Conservation (phyloP, 1,140 invertebrate genomes). For the Drosophila burlai region DNA sequence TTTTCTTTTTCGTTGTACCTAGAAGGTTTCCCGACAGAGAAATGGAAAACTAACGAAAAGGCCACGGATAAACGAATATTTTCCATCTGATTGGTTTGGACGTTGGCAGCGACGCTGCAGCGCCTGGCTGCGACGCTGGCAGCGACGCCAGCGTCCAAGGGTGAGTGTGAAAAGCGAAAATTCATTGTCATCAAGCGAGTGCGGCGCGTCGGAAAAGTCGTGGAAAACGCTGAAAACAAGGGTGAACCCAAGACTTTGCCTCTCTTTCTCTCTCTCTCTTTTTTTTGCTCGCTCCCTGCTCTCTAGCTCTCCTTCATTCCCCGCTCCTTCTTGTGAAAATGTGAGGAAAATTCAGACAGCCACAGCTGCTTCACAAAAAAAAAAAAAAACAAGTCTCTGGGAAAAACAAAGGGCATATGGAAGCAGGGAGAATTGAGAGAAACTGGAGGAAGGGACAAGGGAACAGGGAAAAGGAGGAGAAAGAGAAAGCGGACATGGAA, state of each 20-base stretch:
- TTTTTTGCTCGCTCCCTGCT: not conserved
- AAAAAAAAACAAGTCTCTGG: slow-evolving; percentile 19
- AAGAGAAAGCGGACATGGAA: not conserved
- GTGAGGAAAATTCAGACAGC: slow-evolving; percentile 39
- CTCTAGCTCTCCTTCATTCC: not conserved
- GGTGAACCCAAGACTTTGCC: slow-evolving; percentile 31
- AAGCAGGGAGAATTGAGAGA: not conserved
- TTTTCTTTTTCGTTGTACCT: not conserved
- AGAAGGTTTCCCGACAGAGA: slow-evolving; percentile 27
- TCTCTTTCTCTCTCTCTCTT: not conserved
- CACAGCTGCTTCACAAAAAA: slow-evolving; percentile 39
- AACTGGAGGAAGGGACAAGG: not conserved
- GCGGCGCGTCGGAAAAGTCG: slow-evolving; percentile 43
- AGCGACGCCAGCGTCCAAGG: slow-evolving; percentile 11
- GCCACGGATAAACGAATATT: slow-evolving; percentile 67
- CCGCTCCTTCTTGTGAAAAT: slow-evolving; percentile 36
- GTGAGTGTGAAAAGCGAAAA: slow-evolving; percentile 57
- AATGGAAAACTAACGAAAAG: slow-evolving; percentile 24
- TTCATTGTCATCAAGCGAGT: slow-evolving; percentile 47
- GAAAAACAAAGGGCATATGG: slow-evolving; percentile 21
- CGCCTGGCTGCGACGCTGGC: not conserved
- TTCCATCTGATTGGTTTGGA: slow-evolving; percentile 67
- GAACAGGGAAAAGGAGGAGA: not conserved
- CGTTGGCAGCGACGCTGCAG: slow-evolving; percentile 7
- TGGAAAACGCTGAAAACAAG: slow-evolving; percentile 49